Base-by-base conservation (phyloP, 2,797 vertebrate species). In the Echeneis naucrates region DNA sequence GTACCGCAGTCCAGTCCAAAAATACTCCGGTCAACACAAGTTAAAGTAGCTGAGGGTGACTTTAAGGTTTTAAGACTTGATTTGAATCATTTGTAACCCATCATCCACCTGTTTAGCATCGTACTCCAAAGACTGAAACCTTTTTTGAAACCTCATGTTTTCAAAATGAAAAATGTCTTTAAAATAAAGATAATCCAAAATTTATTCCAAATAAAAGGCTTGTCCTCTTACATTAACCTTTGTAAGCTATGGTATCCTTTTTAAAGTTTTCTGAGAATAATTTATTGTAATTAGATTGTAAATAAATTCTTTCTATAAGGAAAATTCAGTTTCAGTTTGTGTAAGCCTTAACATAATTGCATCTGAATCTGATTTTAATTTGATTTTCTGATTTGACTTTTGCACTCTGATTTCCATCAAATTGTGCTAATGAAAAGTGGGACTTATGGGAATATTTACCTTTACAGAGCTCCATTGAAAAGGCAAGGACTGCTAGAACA, bases 61-160 rank as follows among this genome's bases (percentile, higher is more conserved):
- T 75, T 74, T 83, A 74, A 81, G 67, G 81, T 84, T 86, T 66
- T 83, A 80, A 79, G 47, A 70, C 64, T 67, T 89, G 74, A 88
- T 88, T 83, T 80, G 85, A 87, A 76, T 91, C 92, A 89, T 89
- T 83, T 77, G 76, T 69, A 59, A 55, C 60, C 50, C 48, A 77
- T 91, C 77, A 87, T 57, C 68, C 70, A 60, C 71, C 72, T 33
- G 64, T 78, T 75, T 42, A 44, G 52, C 24, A 64, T 42, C 40
- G 47, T 7, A 37, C 44, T 30, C 48, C 45, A 54, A 72, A 77
- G 73, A 87, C 72, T 78, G 65, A 86, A 88, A 89, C 68, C 74
- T 78, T 73, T 80, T 88, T 72, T 78, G 65, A 86, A 88, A 89
- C 68, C 74, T 78, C 73, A 80, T 88, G 88, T 65, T 63, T 87